Conservation (phyloP, 2,888 invertebrate species). For the Drosophila nigricruria region DNA sequence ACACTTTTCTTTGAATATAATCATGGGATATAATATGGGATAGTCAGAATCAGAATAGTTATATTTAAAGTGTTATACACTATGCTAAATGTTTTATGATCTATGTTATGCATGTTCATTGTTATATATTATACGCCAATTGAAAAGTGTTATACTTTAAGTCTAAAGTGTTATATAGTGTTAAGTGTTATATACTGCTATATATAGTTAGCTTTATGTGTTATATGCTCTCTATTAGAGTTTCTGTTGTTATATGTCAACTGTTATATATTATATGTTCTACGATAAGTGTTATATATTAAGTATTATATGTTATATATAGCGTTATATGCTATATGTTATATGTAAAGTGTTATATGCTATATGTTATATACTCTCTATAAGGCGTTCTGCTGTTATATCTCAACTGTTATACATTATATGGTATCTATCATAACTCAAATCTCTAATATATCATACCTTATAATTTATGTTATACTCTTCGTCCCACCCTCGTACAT, state of each 20-base stretch:
- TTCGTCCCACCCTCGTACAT: conserved; percentile 15
- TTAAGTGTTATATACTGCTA: neutral
- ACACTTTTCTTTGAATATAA: no score
- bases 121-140: no score
- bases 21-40: no score
- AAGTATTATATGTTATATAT: neutral
- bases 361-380: neutral
- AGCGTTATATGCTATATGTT: neutral
- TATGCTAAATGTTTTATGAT: no score
- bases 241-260: neutral
- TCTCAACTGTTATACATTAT: neutral
- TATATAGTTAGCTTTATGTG: neutral
- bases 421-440: neutral
- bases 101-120: no score
- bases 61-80: no score
- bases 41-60: no score
- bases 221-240: neutral
- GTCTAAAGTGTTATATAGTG: no score
- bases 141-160: no score
- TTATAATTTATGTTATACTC: neutral
- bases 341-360: neutral
- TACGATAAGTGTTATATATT: neutral
- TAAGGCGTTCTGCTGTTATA: neutral
- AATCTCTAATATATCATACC: neutral
- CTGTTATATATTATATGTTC: neutral